Conservation (phyloP, 2,797 vertebrate genomes). For the Taenioides sp. region DNA sequence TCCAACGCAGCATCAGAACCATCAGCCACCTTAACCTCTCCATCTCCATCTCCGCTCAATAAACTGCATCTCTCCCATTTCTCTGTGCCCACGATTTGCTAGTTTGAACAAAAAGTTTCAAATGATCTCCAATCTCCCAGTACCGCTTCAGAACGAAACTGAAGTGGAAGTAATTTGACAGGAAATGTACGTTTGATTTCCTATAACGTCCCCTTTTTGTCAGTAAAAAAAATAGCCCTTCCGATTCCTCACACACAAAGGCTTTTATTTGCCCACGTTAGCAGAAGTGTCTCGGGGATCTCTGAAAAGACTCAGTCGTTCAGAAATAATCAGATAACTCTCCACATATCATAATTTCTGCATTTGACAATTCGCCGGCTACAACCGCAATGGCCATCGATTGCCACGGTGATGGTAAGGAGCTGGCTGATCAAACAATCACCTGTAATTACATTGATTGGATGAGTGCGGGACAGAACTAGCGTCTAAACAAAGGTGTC, state of each 20-base stretch:
- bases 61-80: neutral
- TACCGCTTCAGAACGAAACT: conserved; percentile 11
- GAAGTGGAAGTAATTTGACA: conserved; percentile 44
- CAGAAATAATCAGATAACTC: conserved; percentile 48
- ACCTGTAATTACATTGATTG: conserved; percentile 76
- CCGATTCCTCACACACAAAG: conserved; percentile 22
- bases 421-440: conserved; percentile 69
- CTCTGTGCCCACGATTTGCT: neutral
- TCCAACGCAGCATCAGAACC: neutral
- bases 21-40: neutral
- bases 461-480: conserved; percentile 61
- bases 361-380: conserved; percentile 26
- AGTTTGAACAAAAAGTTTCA: neutral
- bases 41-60: neutral
- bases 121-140: conserved; percentile 16
- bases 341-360: conserved; percentile 36
- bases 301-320: conserved; percentile 23
- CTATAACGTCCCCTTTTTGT: conserved; percentile 31
- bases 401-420: conserved; percentile 50
- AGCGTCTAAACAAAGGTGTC: conserved; percentile 67
- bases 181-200: conserved; percentile 34
- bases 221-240: conserved; percentile 16
- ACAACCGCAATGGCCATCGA: conserved; percentile 53
- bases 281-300: neutral
- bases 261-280: neutral